These are phyloP conservation scores for Vandiemenella viatica DNA, from an alignment of 2,888 invertebrate genomes.

Conservation along the genomic window DNA sequence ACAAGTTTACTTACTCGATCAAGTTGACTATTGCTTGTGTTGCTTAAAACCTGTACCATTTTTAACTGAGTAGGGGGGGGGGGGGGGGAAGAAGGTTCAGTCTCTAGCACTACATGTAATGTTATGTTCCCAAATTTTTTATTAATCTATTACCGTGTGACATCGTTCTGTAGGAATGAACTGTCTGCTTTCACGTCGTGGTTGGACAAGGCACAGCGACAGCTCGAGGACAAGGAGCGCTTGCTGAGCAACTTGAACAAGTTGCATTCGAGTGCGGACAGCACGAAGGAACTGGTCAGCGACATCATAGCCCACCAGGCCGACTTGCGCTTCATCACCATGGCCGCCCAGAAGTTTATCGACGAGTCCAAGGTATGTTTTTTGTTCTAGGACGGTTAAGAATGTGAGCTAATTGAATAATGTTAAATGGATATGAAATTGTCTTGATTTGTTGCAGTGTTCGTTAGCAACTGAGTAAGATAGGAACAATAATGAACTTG, in stretches of 20 bases:
- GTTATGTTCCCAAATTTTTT: neutral
- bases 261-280: conserved; percentile 51
- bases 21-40: too few species aligned
- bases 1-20: too few species aligned
- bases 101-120: too few species aligned
- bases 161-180: conserved; percentile 32
- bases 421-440: too few species aligned
- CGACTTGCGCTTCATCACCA: conserved; percentile 85
- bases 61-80: too few species aligned
- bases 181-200: conserved; percentile 66
- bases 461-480: too few species aligned
- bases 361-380: conserved; percentile 75
- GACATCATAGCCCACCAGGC: conserved; percentile 94
- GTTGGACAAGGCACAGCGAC: conserved; percentile 66
- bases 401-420: too few species aligned
- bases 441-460: too few species aligned
- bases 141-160: neutral
- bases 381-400: conserved; percentile 6
- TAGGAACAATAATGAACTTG: too few species aligned
- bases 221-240: conserved; percentile 72
- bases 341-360: conserved; percentile 90
- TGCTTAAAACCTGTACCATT: too few species aligned
- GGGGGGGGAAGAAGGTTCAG: too few species aligned
- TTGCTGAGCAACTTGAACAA: conserved; percentile 61
- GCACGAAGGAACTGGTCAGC: conserved; percentile 75